Conservation (phyloP, 2,888 invertebrate genomes). For the Perizoma affinitatum region DNA sequence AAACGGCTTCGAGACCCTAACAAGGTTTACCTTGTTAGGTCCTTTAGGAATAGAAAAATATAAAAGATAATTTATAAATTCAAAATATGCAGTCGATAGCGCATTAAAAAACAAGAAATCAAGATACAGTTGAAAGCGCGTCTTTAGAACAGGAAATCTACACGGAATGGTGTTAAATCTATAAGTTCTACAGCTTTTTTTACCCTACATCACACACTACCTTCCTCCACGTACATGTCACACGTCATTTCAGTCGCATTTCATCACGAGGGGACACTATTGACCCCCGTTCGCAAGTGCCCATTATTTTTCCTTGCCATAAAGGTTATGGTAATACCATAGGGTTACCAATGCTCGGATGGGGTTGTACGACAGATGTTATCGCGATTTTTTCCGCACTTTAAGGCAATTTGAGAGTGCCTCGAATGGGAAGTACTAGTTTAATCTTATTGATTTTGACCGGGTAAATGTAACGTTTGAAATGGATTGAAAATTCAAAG, state of each 20-base stretch:
- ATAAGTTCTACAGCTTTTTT: constrained; percentile 22
- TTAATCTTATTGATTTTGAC: constrained; percentile 35
- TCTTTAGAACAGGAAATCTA: too few relatives aligned
- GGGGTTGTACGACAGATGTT: constrained; percentile 66
- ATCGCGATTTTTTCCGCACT: constrained; percentile 52
- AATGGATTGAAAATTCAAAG: constrained; percentile 7
- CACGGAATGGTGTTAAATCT: too few relatives aligned
- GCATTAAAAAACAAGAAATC: too few relatives aligned
- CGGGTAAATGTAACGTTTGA: constrained; percentile 5
- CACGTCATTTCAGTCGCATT: constrained; percentile 82
- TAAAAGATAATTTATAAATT: too few relatives aligned
- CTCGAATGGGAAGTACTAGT: constrained; percentile 54
- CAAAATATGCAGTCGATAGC: too few relatives aligned
- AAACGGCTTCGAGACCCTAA: too few relatives aligned
- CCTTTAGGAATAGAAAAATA: too few relatives aligned
- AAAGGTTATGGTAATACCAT: constrained; percentile 78
- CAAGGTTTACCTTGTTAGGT: too few relatives aligned
- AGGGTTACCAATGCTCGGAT: constrained; percentile 54
- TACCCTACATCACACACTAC: constrained; percentile 40
- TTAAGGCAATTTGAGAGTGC: constrained; percentile 48
- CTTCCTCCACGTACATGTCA: constrained; percentile 74
- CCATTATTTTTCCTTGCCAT: constrained; percentile 77
- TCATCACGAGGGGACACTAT: constrained; percentile 73
- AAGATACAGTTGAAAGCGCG: too few relatives aligned
- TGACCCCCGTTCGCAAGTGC: constrained; percentile 68